Conservation (phyloP, 1,140 invertebrate genomes). For the Zaprionus ghesquierei region DNA sequence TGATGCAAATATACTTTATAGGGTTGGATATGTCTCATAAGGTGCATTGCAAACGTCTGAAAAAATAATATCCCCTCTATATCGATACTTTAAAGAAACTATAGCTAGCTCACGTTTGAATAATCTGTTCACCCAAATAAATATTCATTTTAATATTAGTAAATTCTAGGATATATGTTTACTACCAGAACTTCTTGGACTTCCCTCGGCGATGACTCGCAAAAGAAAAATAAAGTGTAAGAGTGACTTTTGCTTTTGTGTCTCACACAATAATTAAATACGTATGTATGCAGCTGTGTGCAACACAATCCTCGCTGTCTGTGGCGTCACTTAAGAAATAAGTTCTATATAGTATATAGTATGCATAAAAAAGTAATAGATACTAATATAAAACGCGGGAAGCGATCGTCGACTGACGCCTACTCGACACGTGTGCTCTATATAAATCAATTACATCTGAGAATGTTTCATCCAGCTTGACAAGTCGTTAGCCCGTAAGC, state of each 20-base stretch:
- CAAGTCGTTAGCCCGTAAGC: conserved; percentile 26
- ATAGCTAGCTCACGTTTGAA: no score
- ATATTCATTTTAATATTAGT: background rate
- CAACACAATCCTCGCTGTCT: background rate
- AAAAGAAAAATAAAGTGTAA: background rate
- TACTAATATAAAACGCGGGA: background rate
- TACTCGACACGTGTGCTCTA: conserved; percentile 32
- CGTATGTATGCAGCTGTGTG: background rate
- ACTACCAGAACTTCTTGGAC: background rate
- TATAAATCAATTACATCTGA: conserved; percentile 36
- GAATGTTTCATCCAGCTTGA: conserved; percentile 33
- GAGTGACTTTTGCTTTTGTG: background rate
- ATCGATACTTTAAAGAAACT: no score
- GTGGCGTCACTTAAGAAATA: conserved; percentile 3
- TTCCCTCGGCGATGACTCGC: background rate
- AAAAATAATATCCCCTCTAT: no score
- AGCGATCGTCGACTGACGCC: background rate
- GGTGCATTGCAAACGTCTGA: no score
- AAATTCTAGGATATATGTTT: background rate
- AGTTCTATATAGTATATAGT: background rate
- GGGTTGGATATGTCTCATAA: no score
- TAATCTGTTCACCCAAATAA: background rate
- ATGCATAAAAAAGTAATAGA: background rate
- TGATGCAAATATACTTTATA: no score
- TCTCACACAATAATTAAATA: background rate